A percentile compares a stretch with the other conserved stretches of the same genome.
phyloP scores from a whole-genome alignment of 2,888 invertebrate species.

The Brachypalpus laphriformis region DNA sequence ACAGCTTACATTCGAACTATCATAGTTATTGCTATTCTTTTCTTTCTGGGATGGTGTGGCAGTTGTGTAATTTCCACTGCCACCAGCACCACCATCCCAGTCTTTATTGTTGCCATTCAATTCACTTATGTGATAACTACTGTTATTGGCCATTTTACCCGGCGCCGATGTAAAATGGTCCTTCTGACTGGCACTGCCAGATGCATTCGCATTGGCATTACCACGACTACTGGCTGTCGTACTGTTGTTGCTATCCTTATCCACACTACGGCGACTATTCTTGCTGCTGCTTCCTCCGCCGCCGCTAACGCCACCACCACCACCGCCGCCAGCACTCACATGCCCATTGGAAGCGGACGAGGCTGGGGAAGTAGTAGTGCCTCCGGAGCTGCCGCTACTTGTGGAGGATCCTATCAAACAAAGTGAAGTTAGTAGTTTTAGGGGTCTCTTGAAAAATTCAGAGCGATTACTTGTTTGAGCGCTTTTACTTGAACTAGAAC shows the following conservation, averaged over 20 bases:
- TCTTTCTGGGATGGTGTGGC: constrained; percentile 60
- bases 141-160: constrained; percentile 51
- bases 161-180: constrained; percentile 43
- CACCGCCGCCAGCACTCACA: constrained; percentile 55
- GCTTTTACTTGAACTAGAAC: constrained; percentile 76
- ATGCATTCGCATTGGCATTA: constrained; percentile 27
- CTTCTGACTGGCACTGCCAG: constrained; percentile 43
- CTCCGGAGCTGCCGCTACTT: constrained; percentile 39
- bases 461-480: constrained; percentile 75
- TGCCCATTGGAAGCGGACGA: constrained; percentile 75
- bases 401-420: constrained; percentile 70
- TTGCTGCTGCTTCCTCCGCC: constrained; percentile 77
- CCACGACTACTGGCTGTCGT: constrained; percentile 43
- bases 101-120: constrained; percentile 53
- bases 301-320: constrained; percentile 75
- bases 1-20: constrained; percentile 75
- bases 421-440: constrained; percentile 64
- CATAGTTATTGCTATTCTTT: constrained; percentile 75
- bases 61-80: constrained; percentile 74
- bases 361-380: constrained; percentile 38
- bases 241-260: constrained; percentile 80
- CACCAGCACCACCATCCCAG: constrained; percentile 57
- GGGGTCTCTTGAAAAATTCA: constrained; percentile 63
- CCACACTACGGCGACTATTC: constrained; percentile 81
- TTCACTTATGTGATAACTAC: constrained; percentile 53